Percentiles rank a stretch among this genome's conserved stretches.
phyloP scores from a whole-genome alignment of 2,797 vertebrate species.

The Spea hammondii region DNA sequence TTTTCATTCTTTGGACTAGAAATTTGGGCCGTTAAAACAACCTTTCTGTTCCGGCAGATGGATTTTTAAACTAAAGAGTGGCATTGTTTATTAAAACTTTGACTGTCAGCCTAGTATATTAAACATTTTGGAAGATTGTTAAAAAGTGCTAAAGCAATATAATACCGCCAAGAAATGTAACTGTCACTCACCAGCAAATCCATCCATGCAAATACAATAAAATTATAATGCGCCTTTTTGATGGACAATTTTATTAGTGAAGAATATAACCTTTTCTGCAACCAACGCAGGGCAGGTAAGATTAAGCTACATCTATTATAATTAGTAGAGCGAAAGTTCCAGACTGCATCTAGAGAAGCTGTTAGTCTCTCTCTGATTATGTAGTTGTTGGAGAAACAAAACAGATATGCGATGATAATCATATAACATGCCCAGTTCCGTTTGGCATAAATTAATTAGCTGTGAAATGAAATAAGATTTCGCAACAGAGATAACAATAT shows the following conservation, averaged over 20 bases:
- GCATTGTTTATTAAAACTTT: constrained; percentile 75
- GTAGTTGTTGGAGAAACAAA: background rate
- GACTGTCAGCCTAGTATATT: constrained; percentile 77
- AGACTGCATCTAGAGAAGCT: background rate
- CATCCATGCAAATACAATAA: constrained; percentile 61
- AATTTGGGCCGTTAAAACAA: constrained; percentile 62
- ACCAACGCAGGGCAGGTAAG: constrained; percentile 44
- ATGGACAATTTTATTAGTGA: constrained; percentile 59
- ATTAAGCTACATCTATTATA: constrained; percentile 61
- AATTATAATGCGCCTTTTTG: constrained; percentile 58
- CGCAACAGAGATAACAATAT: too few relatives aligned
- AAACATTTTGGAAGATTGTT: constrained; percentile 74
- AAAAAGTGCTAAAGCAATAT: constrained; percentile 73
- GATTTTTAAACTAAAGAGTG: constrained; percentile 63
- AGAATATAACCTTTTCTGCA: constrained; percentile 58
- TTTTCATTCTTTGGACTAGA: background rate
- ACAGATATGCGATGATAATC: background rate
- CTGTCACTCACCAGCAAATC: constrained; percentile 72
- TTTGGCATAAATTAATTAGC: background rate
- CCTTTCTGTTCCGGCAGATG: constrained; percentile 61
- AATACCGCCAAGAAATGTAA: constrained; percentile 76
- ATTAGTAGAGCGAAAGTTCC: constrained; percentile 53
- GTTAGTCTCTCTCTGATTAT: background rate
- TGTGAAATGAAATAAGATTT: background rate
- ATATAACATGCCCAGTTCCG: background rate